Conservation (phyloP, 2,888 invertebrate species). For the Amphipoea oculea region DNA sequence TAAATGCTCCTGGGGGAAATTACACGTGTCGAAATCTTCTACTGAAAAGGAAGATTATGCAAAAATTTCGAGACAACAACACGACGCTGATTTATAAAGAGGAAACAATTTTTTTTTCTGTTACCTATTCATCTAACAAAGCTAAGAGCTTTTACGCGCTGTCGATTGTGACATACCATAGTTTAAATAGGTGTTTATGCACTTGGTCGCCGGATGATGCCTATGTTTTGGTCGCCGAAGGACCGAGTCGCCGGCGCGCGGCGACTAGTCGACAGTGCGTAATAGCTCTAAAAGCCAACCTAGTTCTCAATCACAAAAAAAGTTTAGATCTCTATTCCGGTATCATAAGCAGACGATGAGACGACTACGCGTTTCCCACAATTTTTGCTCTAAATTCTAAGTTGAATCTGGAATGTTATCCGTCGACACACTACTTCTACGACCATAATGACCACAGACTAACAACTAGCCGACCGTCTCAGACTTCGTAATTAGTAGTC, state of each 20-base stretch:
- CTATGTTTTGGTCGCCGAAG: too few species aligned
- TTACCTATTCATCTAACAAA: neutral
- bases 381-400: constrained; percentile 54
- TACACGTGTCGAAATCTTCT: neutral
- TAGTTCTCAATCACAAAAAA: constrained; percentile 10
- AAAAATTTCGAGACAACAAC: neutral
- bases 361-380: constrained; percentile 5
- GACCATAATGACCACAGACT: constrained; percentile 57
- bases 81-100: neutral
- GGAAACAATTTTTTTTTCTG: neutral
- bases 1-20: neutral
- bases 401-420: constrained; percentile 72
- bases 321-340: constrained; percentile 14
- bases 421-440: constrained; percentile 59
- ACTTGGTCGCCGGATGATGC: too few species aligned
- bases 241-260: too few species aligned
- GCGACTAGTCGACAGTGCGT: too few species aligned
- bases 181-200: too few species aligned
- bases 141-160: neutral
- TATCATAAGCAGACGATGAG: constrained; percentile 1
- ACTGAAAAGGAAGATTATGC: neutral
- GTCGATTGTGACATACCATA: too few species aligned
- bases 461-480: constrained; percentile 56
- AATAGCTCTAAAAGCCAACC: neutral
- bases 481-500: constrained; percentile 74